These are phyloP conservation scores for Himalopsyche japonica DNA, from an alignment of 2,888 invertebrate genomes.

Conservation along the genomic window DNA sequence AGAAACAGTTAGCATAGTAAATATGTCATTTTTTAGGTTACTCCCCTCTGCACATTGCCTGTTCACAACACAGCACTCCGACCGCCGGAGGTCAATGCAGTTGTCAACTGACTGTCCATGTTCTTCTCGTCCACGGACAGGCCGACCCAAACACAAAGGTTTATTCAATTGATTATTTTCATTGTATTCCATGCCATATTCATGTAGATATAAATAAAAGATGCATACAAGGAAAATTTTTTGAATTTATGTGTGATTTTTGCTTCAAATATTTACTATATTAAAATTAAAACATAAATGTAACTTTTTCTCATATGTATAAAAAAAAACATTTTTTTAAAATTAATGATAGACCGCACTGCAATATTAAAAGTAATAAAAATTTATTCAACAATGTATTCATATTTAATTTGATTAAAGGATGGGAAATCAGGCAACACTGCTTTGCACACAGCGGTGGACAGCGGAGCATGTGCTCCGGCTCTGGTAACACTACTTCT, in stretches of 20 bases:
- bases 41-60: conserved; percentile 54
- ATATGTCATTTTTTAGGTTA: conserved; percentile 46
- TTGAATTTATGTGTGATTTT: too few species aligned
- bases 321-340: too few species aligned
- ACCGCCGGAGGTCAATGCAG: conserved; percentile 37
- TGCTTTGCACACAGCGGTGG: conserved; percentile 54
- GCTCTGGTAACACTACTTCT: conserved; percentile 51
- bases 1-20: neutral
- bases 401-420: conserved; percentile 43
- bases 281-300: too few species aligned
- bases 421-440: conserved; percentile 55
- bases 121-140: conserved; percentile 50
- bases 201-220: too few species aligned
- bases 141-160: conserved; percentile 54
- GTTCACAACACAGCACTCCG: conserved; percentile 47
- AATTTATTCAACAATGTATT: neutral
- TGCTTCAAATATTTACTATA: too few species aligned
- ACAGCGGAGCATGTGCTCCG: conserved; percentile 50
- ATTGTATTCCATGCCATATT: too few species aligned
- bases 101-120: conserved; percentile 48
- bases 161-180: conserved; percentile 40
- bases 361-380: too few species aligned
- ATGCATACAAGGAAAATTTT: too few species aligned
- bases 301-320: too few species aligned
- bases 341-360: too few species aligned